Evolutionary conservation across 2,888 invertebrate species (phyloP), one percentile per base, ranked within the genome.

Genomic region (Leptinotarsa peninsularis): DNA sequence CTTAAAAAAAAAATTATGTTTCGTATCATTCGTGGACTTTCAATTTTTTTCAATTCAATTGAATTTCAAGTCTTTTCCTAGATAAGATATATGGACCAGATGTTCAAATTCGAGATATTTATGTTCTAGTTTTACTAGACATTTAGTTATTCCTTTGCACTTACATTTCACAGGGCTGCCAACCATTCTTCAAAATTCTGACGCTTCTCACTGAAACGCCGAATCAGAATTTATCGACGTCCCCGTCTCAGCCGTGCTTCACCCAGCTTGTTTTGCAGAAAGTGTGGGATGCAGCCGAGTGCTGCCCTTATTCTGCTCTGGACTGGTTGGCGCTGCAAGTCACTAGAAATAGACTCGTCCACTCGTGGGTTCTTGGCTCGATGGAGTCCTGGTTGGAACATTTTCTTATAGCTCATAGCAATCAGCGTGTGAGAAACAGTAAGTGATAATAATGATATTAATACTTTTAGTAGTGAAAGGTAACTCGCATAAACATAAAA

Each of bases 311-410:
- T 87, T 95, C 96, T 13, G 96, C 97, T 67, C 90, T 98, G 4
- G 98, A 98, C 87, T 98, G 98, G 98, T 90, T 98, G 74, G 94
- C 96, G 7, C 87, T 94, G 77, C 95, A 95, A 90, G 93, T 93
- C 1, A 94, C 96, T 0, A 92, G 97, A 76, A 98, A 97, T 89
- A 95, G 97, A 86, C 91, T 96, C 68, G 96, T 96, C 0, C 97
- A 97, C 88, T 92, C 94, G 67, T 97, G 96, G 95, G 96, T 97
- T 17, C 90, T 98, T n/a, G 94, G 94, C 82, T 95, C 95, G n/a
- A 92, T 97, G 82, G 96, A 97, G 81, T 94, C 93, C 33, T 98
- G 98, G 97, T 91, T 97, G 73, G 97, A 98, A 87, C 93, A 94
- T 80, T 97, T 96, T 88, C 91, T 98, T 75, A 91, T 98, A 76